Evolutionary conservation across 2,888 invertebrate species (phyloP).

Genomic region (Sussaba pulchella): DNA sequence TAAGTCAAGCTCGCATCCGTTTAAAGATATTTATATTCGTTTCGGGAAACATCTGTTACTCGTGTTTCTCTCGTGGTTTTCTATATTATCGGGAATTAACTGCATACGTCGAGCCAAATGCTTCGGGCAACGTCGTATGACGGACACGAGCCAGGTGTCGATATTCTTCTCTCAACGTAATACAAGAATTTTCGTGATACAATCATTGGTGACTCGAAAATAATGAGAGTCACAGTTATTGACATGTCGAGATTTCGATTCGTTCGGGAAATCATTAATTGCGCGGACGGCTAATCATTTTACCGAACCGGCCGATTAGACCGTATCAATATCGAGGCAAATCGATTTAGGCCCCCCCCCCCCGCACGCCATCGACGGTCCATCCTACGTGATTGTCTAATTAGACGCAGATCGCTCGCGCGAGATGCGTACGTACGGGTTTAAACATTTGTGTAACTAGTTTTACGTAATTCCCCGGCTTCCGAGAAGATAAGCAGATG

Average conservation of each 20-base stretch:
- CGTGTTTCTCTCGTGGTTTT: conserved; percentile 5
- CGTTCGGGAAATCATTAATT: no score
- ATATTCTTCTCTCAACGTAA: neutral
- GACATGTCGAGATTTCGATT: no score
- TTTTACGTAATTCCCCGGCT: conserved; percentile 38
- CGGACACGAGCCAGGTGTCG: conserved; percentile 17
- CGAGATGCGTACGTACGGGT: conserved; percentile 9
- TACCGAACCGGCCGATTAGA: neutral
- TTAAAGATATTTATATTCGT: conserved; percentile 42
- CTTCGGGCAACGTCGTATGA: conserved; percentile 4
- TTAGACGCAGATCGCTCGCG: neutral
- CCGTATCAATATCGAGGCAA: conserved; percentile 22
- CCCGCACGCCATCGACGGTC: neutral
- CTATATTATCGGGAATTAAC: conserved; percentile 4
- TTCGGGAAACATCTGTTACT: conserved; percentile 31
- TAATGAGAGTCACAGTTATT: neutral
- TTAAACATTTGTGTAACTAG: conserved; percentile 38
- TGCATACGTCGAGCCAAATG: neutral
- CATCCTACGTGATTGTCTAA: neutral
- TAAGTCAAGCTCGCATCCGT: conserved; percentile 30
- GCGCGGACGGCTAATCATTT: neutral
- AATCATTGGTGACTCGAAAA: neutral
- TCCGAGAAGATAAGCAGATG: conserved; percentile 40
- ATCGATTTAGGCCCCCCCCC: neutral
- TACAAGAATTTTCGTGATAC: neutral